Conservation (phyloP, 2,888 invertebrate genomes). For the Caenorhabditis sp. region DNA sequence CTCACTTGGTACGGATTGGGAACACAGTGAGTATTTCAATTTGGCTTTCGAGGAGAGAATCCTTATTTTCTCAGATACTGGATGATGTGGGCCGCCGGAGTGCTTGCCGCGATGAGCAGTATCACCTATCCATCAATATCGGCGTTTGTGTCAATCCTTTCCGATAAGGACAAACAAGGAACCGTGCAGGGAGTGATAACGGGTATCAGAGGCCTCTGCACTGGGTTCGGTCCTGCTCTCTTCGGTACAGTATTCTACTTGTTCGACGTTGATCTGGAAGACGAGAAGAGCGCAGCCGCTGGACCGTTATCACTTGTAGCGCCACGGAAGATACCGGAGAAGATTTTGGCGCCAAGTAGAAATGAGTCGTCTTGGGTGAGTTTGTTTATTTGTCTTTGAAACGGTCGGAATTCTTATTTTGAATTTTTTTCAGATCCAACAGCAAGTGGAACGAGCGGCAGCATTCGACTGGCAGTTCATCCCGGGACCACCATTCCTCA, state of each 20-base stretch:
- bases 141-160: conserved; percentile 97
- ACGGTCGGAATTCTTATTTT: not conserved
- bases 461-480: conserved; percentile 77
- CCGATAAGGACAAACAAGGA: conserved; percentile 97
- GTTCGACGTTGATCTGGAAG: conserved; percentile 97
- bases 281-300: conserved; percentile 83
- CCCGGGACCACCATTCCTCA: conserved; percentile 95
- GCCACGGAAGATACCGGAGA: conserved; percentile 55
- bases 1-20: conserved; percentile 88
- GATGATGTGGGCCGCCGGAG: conserved; percentile 99
- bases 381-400: too few species aligned
- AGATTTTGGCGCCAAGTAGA: conserved; percentile 71
- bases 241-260: conserved; percentile 98
- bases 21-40: conserved; percentile 71
- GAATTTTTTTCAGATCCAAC: conserved; percentile 51
- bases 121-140: conserved; percentile 99
- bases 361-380: conserved; percentile 70
- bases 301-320: conserved; percentile 66
- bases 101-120: conserved; percentile 95
- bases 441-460: conserved; percentile 69
- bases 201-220: conserved; percentile 97
- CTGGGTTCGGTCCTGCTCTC: conserved; percentile 95
- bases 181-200: conserved; percentile 98
- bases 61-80: too few species aligned
- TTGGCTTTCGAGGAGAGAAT: too few species aligned